Conservation (phyloP, 2,113 vertebrate species). For the Polypterus senegalus region DNA sequence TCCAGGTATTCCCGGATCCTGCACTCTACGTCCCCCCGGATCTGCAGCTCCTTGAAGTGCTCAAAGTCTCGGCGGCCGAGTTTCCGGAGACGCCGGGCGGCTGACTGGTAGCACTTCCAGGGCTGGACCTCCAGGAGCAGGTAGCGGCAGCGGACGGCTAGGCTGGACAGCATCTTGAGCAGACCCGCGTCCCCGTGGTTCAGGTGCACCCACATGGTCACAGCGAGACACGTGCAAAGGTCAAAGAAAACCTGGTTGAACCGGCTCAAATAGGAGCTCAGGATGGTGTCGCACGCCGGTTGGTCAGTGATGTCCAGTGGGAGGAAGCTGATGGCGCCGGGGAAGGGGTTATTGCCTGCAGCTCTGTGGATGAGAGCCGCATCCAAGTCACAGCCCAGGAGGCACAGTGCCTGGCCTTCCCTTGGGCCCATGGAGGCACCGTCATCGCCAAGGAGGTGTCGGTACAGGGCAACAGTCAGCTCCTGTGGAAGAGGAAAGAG, state of each 20-base stretch:
- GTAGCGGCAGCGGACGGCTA: slow-evolving; percentile 56
- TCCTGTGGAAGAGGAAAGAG: slow-evolving; percentile 48
- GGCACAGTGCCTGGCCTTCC: slow-evolving; percentile 1
- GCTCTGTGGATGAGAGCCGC: slow-evolving; percentile 60
- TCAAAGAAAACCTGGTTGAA: slow-evolving; percentile 59
- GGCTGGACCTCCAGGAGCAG: slow-evolving; percentile 83
- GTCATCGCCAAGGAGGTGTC: slow-evolving; percentile 48
- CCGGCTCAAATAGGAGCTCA: slow-evolving; percentile 47
- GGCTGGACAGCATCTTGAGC: slow-evolving; percentile 51
- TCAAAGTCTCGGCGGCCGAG: slow-evolving; percentile 72
- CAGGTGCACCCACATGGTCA: slow-evolving; percentile 95
- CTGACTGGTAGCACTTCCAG: slow-evolving; percentile 83
- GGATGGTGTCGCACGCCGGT: slow-evolving; percentile 22
- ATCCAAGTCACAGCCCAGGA: slow-evolving; percentile 84
- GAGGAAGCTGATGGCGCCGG: slow-evolving; percentile 57
- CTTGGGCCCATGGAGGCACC: slow-evolving; percentile 1
- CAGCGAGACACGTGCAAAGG: slow-evolving; percentile 70
- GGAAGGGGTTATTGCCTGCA: slow-evolving; percentile 56
- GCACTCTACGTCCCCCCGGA: slow-evolving; percentile 57
- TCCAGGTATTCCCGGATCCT: slow-evolving; percentile 60
- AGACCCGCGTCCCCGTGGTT: slow-evolving; percentile 74
- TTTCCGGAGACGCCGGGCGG: slow-evolving; percentile 72
- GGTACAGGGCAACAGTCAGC: slow-evolving; percentile 71
- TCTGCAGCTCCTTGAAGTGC: slow-evolving; percentile 64
- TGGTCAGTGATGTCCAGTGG: slow-evolving; percentile 67